Conservation (phyloP, 2,888 invertebrate genomes). For the Acleris literana region DNA sequence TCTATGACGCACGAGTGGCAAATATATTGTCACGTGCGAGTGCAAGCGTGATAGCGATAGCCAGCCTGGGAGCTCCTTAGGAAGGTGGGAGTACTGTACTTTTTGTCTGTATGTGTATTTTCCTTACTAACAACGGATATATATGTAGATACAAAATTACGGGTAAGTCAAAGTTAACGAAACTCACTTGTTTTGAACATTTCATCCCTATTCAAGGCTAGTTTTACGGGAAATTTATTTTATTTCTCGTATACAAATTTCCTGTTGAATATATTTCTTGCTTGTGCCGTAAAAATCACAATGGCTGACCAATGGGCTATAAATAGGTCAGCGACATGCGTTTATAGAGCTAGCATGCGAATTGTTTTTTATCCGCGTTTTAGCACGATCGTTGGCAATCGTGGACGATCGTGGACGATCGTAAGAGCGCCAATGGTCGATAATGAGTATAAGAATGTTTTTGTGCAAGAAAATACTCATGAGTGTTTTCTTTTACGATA, state of each 20-base stretch:
- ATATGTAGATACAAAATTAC: too few species aligned
- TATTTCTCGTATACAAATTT: conserved; percentile 12
- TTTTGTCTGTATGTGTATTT: too few species aligned
- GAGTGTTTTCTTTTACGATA: conserved; percentile 11
- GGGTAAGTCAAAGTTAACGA: too few species aligned
- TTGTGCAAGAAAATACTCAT: not conserved
- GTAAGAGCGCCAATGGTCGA: too few species aligned
- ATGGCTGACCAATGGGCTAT: conserved; percentile 18
- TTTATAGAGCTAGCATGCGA: conserved; percentile 22
- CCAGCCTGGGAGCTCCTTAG: too few species aligned
- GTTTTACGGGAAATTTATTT: not conserved
- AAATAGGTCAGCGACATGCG: conserved; percentile 7
- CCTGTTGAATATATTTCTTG: conserved; percentile 16
- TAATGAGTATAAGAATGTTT: conserved; percentile 2
- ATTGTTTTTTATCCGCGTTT: conserved; percentile 15
- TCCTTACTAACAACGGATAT: too few species aligned
- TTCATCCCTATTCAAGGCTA: not conserved
- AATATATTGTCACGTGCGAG: too few species aligned
- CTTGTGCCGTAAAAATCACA: conserved; percentile 19
- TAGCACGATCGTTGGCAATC: not conserved
- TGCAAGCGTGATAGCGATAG: too few species aligned
- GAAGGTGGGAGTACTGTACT: too few species aligned
- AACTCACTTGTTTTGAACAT: not conserved
- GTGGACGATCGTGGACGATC: too few species aligned
- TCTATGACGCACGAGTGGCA: too few species aligned